Percentiles rank a stretch among this genome's conserved stretches.
These are phyloP conservation scores for Anagrus nilaparvatae DNA, from an alignment of 1,140 invertebrate genomes.

Conservation along the genomic window DNA sequence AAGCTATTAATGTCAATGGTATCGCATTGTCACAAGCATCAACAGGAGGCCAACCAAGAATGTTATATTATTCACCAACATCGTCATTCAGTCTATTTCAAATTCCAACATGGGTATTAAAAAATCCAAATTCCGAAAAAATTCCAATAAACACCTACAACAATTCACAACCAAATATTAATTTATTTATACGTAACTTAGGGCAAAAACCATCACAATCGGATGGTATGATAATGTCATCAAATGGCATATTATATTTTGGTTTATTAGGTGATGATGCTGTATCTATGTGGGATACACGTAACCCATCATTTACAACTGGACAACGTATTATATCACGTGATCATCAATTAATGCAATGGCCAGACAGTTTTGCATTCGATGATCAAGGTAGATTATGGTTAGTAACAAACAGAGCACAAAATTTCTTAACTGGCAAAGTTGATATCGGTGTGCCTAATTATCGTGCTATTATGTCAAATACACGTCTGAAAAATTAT, in stretches of 20 bases:
- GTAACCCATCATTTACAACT: conserved; percentile 26
- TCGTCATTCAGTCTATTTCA: conserved; percentile 53
- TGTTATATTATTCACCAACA: conserved; percentile 54
- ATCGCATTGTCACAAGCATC: conserved; percentile 53
- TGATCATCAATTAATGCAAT: conserved; percentile 55
- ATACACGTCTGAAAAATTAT: conserved; percentile 50
- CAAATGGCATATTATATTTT: conserved; percentile 52
- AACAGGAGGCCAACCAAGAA: conserved; percentile 31
- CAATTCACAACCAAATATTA: conserved; percentile 26
- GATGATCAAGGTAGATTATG: conserved; percentile 53
- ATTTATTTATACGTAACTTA: conserved; percentile 41
- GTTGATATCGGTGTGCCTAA: conserved; percentile 45
- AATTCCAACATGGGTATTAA: conserved; percentile 45
- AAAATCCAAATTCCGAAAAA: too few relatives aligned
- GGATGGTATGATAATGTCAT: conserved; percentile 61
- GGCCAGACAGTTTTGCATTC: conserved; percentile 61
- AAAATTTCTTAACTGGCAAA: conserved; percentile 48
- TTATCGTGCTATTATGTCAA: conserved; percentile 47
- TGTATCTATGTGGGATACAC: conserved; percentile 55
- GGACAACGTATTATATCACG: conserved; percentile 51
- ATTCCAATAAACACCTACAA: too few relatives aligned
- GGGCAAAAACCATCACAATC: conserved; percentile 54
- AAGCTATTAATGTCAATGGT: conserved; percentile 49
- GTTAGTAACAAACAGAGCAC: conserved; percentile 54
- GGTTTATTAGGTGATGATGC: conserved; percentile 54